Conservation (phyloP, 1,140 invertebrate species). For the Hyphantria cunea region DNA sequence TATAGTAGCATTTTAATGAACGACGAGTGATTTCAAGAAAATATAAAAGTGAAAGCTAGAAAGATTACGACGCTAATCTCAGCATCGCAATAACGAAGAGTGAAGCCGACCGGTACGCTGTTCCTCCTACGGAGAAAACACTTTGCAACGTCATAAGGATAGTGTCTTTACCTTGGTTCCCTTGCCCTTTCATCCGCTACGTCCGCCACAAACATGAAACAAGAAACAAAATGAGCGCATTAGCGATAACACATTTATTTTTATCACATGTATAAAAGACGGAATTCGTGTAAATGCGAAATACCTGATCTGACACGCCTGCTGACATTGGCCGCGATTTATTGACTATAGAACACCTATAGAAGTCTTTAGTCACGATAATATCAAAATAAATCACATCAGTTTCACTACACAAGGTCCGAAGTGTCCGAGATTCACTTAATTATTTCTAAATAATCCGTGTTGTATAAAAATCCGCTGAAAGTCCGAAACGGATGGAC, state of each 20-base stretch:
- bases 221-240: constrained; percentile 60
- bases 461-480: constrained; percentile 59
- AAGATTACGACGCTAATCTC: constrained; percentile 35
- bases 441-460: constrained; percentile 67
- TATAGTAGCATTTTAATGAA: no score
- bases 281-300: constrained; percentile 64
- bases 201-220: constrained; percentile 79
- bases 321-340: constrained; percentile 86
- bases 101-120: constrained; percentile 66
- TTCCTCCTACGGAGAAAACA: constrained; percentile 67
- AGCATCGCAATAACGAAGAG: constrained; percentile 48
- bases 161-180: constrained; percentile 87
- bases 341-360: constrained; percentile 67
- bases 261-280: constrained; percentile 40
- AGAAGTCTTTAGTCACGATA: constrained; percentile 66
- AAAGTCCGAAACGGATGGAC: constrained; percentile 72
- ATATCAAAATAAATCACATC: constrained; percentile 68
- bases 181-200: constrained; percentile 95
- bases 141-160: constrained; percentile 75
- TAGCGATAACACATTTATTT: constrained; percentile 38
- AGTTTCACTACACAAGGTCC: constrained; percentile 74
- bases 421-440: constrained; percentile 63
- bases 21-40: background rate
- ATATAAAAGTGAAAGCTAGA: constrained; percentile 43
- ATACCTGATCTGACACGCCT: constrained; percentile 87